Conservation (phyloP, 2,888 invertebrate species). For the Geophilus truncorum region DNA sequence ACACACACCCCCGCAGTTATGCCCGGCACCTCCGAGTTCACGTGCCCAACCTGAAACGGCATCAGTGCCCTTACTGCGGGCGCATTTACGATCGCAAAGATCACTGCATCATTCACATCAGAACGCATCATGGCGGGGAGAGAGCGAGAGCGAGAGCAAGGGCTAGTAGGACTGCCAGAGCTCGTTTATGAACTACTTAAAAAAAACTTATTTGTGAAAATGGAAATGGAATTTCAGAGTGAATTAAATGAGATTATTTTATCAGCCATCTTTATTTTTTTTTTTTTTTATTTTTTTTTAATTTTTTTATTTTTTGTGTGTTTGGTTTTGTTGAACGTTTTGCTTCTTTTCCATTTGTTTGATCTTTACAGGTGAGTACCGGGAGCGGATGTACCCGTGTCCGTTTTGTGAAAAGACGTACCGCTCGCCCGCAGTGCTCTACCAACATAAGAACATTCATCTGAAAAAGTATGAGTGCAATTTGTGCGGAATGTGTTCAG, state of each 20-base stretch:
- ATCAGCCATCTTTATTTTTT: not conserved
- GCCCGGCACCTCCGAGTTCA: not conserved
- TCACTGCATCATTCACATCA: not conserved
- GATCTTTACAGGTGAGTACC: not conserved
- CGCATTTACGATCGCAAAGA: not conserved
- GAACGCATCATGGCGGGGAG: not conserved
- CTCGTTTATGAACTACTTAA: not conserved
- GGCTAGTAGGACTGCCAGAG: too few species aligned
- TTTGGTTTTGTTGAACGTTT: not conserved
- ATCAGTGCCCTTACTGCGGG: not conserved
- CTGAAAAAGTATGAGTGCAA: constrained; percentile 3
- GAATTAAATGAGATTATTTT: not conserved
- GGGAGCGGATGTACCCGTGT: not conserved
- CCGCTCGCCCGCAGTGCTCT: not conserved
- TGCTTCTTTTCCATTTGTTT: not conserved
- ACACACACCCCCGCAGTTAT: not conserved
- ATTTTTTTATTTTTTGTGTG: not conserved
- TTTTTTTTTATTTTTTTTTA: not conserved
- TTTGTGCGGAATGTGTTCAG: not conserved
- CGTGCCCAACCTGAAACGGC: not conserved
- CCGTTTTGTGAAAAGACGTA: not conserved
- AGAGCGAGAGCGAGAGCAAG: not conserved
- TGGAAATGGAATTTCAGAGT: not conserved
- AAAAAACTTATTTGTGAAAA: not conserved
- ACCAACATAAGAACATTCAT: constrained; percentile 28